Percentiles rank a stretch among this genome's conserved stretches.
Conservation (phyloP, 64 coral and sea anemone species). For the Stylophora pistillata region DNA sequence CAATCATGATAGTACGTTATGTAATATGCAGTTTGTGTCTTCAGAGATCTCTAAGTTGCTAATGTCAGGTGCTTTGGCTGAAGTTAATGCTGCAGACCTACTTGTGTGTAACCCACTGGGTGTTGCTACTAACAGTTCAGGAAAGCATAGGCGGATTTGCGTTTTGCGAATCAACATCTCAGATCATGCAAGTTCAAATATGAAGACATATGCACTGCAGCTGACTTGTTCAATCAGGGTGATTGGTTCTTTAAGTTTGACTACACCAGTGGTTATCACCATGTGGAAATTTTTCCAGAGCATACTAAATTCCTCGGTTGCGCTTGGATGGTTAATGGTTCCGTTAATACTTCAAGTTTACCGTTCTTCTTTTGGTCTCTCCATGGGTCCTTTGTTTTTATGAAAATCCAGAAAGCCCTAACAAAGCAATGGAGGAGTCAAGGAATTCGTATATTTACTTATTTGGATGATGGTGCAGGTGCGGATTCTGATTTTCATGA, state of each 20-base stretch:
- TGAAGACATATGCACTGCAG: constrained; percentile 40
- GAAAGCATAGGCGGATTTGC: constrained; percentile 37
- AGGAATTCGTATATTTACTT: constrained; percentile 40
- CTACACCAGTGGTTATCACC: constrained; percentile 60
- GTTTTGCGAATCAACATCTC: constrained; percentile 52
- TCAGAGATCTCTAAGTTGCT: constrained; percentile 34
- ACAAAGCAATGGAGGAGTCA: constrained; percentile 32
- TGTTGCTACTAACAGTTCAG: constrained; percentile 10
- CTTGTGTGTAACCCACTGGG: constrained; percentile 55
- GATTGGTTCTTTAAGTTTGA: constrained; percentile 52
- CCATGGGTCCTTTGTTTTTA: background rate
- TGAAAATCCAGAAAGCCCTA: constrained; percentile 22
- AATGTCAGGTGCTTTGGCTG: constrained; percentile 34
- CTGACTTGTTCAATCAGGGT: constrained; percentile 20
- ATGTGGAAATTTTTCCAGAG: constrained; percentile 38
- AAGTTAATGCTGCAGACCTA: constrained; percentile 25
- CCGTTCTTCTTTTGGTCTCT: background rate
- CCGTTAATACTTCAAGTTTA: constrained; percentile 10
- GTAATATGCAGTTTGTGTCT: constrained; percentile 17
- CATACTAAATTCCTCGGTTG: constrained; percentile 35
- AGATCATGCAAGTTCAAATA: constrained; percentile 49
- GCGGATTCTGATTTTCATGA: constrained; percentile 11
- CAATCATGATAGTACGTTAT: constrained; percentile 41
- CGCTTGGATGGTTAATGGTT: constrained; percentile 18
- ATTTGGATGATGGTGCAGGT: constrained; percentile 38